phyloP scores from a whole-genome alignment of 2,797 vertebrate species.

The Gymnocypris eckloni region DNA sequence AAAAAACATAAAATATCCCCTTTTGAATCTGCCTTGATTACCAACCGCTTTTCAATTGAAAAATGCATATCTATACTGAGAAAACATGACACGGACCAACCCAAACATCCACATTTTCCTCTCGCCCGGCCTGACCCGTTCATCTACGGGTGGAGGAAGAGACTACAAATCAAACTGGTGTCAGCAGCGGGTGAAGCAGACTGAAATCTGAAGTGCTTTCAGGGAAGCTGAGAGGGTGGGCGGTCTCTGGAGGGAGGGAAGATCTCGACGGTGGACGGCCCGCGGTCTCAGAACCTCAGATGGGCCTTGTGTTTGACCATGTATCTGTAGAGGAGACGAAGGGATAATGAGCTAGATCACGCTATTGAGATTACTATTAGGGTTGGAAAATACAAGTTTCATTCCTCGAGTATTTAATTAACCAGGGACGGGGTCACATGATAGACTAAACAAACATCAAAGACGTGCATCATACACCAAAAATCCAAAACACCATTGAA shows the following conservation, averaged over 20 bases:
- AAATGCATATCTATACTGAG: conserved; percentile 30
- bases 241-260: conserved; percentile 15
- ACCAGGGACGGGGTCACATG: too few species aligned
- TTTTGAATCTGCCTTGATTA: conserved; percentile 15
- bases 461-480: neutral
- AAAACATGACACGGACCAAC: conserved; percentile 33
- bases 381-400: neutral
- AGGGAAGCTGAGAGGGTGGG: neutral
- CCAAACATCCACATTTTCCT: neutral
- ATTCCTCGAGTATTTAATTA: too few species aligned
- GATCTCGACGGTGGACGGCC: conserved; percentile 57
- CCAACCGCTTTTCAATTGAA: conserved; percentile 27
- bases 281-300: conserved; percentile 90
- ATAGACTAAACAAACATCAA: neutral
- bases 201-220: conserved; percentile 35
- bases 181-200: conserved; percentile 19
- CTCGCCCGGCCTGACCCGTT: neutral
- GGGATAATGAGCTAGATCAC: neutral
- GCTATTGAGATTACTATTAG: neutral
- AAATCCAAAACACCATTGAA: neutral
- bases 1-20: neutral
- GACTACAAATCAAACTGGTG: conserved; percentile 4
- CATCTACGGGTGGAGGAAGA: conserved; percentile 10
- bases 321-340: conserved; percentile 81
- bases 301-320: conserved; percentile 99